A percentile compares a stretch with the other conserved stretches of the same genome.
Evolutionary conservation across 2,113 vertebrate genomes (phyloP).

Genomic region (Albula glossodonta): DNA sequence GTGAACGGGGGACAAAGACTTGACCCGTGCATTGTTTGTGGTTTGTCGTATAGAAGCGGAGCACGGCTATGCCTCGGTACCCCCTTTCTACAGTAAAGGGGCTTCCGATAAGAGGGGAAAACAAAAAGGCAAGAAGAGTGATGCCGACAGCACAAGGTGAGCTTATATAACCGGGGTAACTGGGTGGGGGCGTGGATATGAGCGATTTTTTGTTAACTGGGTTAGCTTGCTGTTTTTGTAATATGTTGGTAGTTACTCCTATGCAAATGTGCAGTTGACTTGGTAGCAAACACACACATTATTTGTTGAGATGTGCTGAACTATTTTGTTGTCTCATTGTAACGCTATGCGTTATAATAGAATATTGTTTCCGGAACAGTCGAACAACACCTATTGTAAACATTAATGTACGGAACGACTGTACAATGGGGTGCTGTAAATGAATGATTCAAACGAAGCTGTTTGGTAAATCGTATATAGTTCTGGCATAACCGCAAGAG

Average conservation of each 20-base stretch:
- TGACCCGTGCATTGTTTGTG: neutral
- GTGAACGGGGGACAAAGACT: neutral
- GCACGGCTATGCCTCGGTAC: slow-evolving; percentile 86
- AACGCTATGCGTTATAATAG: too few species aligned
- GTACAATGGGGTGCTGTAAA: too few species aligned
- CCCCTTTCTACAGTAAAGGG: slow-evolving; percentile 64
- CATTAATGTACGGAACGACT: too few species aligned
- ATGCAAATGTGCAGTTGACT: neutral
- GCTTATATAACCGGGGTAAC: slow-evolving; percentile 41
- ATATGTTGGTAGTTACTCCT: neutral
- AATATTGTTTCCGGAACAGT: too few species aligned
- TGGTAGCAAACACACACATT: neutral
- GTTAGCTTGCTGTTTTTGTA: neutral
- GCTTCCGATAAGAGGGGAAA: slow-evolving; percentile 66
- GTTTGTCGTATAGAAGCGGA: slow-evolving; percentile 76
- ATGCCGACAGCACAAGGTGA: slow-evolving; percentile 72
- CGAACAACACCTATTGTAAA: too few species aligned
- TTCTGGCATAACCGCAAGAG: neutral
- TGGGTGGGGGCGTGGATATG: neutral
- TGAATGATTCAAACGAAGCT: too few species aligned
- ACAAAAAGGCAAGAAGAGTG: slow-evolving; percentile 68
- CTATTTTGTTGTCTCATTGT: too few species aligned
- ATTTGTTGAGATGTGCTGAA: neutral
- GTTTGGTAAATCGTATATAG: neutral
- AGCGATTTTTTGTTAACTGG: slow-evolving; percentile 25